Evolutionary conservation across 1,140 invertebrate genomes (phyloP), one percentile per base, ranked within the genome.

Genomic region (Calephelis nemesis): DNA sequence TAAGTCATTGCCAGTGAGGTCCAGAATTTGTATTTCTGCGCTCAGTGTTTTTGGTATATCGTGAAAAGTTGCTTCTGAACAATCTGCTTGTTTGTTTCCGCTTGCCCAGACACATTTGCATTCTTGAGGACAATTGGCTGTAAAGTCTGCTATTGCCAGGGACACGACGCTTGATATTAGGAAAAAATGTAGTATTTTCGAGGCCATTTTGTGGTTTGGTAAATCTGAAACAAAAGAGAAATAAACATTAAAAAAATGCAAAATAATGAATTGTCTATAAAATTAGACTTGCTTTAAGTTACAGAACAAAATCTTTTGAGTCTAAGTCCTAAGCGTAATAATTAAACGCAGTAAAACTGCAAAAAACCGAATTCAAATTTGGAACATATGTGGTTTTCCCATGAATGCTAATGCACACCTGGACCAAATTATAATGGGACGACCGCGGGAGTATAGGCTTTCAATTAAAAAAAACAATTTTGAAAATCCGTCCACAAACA

Each of bases 11-110:
- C 93, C 93, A 1, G 94, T 95, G 9, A 98, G 91, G 80, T 97
- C 95, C 7, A 98, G 92, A 65, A 93, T 94, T 82, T 96, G 96
- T 62, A 97, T 94, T 77, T 96, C 95, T 5, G 93, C 84, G 73
- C 95, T 96, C 9, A 97, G 87, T 15, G 94, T 92, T 30, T 88
- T 88, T 0, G 97, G 97, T 63, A 98, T 94, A 67, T 94, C 87
- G 68, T 93, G 93, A 6, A 96, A 91, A 15, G 93, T 89, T 60
- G 93, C 92, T n/a, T 93, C 87, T 30, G 93, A 94, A 80, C 97
- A 98, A 70, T 97, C 96, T 0, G 96, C 97, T 15, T 94, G 95
- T 82, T 96, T 96, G 83, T 95, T 97, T 1, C 97, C 96, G 54
- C 94, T 95, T 5, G 94, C 93, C 96, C 96, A 97, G 66, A 95